Percentiles rank a stretch among this genome's conserved stretches.
phyloP scores from a whole-genome alignment of 30 jellyfish, hydroid and myxozoan species.

The Sanderia malayensis region DNA sequence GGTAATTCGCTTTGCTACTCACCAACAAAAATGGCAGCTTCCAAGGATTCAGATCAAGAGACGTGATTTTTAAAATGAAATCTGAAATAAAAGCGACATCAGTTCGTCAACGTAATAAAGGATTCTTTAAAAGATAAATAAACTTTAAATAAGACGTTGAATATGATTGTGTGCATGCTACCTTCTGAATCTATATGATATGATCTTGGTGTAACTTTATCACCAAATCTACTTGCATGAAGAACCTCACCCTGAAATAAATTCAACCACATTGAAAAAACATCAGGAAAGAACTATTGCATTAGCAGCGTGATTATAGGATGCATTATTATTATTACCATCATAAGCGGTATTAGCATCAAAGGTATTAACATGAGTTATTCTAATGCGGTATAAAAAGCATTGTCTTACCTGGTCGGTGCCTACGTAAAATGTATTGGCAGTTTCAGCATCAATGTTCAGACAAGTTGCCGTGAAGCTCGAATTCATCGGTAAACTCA shows the following conservation, averaged over 20 bases:
- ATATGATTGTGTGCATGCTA: too few species aligned
- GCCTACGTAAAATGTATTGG: conserved; percentile 70
- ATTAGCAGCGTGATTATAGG: too few species aligned
- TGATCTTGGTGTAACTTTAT: conserved; percentile 69
- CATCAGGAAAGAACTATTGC: too few species aligned
- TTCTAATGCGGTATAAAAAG: too few species aligned
- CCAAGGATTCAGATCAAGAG: conserved; percentile 80
- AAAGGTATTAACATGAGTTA: too few species aligned
- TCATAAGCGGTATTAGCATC: too few species aligned
- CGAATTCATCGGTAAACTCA: not conserved
- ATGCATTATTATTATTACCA: too few species aligned
- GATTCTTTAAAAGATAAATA: too few species aligned
- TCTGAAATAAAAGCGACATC: conserved; percentile 59
- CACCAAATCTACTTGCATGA: conserved; percentile 81
- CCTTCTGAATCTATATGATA: conserved; percentile 32
- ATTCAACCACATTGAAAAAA: too few species aligned
- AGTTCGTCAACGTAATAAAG: too few species aligned
- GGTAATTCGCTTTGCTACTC: too few species aligned
- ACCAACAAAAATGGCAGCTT: conserved; percentile 72
- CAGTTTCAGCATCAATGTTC: conserved; percentile 52
- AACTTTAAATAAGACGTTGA: too few species aligned
- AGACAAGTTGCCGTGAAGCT: conserved; percentile 50
- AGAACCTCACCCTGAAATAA: conserved; percentile 81
- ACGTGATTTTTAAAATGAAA: conserved; percentile 31
- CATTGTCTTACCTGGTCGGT: conserved; percentile 82